Conservation (phyloP, 2,113 vertebrate genomes). For the Peromyscus leucopus region DNA sequence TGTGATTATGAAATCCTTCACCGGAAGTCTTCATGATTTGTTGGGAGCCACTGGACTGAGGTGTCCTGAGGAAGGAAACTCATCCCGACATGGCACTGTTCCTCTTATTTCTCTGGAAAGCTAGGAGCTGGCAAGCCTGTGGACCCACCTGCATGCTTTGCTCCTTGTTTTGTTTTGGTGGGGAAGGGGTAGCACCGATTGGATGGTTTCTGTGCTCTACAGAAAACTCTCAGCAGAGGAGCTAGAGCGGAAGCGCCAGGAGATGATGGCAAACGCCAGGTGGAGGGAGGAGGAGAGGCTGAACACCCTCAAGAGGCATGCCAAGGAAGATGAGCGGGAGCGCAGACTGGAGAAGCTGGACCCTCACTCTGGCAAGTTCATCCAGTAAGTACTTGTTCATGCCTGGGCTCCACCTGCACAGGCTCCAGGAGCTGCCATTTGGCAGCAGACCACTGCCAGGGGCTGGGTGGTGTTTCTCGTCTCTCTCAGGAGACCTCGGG, state of each 20-base stretch:
- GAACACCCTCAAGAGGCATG: constrained; percentile 91
- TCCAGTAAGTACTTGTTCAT: constrained; percentile 91
- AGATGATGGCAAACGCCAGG: constrained; percentile 96
- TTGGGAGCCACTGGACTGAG: background rate
- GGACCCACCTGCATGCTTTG: background rate
- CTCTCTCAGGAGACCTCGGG: background rate
- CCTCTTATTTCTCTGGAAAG: background rate
- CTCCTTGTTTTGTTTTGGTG: background rate
- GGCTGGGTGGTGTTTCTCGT: background rate
- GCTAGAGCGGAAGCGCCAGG: constrained; percentile 91
- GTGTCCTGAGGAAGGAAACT: background rate
- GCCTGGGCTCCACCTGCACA: fast-evolving
- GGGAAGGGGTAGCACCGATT: background rate
- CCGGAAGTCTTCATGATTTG: background rate
- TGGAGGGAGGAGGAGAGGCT: constrained; percentile 94
- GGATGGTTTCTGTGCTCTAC: constrained; percentile 24
- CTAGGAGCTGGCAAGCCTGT: background rate
- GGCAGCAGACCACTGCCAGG: background rate
- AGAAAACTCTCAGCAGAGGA: constrained; percentile 94
- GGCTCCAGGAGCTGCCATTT: background rate
- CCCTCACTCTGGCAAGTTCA: constrained; percentile 90
- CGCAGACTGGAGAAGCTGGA: constrained; percentile 86
- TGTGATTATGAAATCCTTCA: constrained; percentile 27
- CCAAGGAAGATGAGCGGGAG: constrained; percentile 92
- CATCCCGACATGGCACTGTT: background rate